A percentile compares a stretch with the other conserved stretches of the same genome.
Conservation (phyloP, 2,797 vertebrate species). For the Rhabdophis nuchalis region DNA sequence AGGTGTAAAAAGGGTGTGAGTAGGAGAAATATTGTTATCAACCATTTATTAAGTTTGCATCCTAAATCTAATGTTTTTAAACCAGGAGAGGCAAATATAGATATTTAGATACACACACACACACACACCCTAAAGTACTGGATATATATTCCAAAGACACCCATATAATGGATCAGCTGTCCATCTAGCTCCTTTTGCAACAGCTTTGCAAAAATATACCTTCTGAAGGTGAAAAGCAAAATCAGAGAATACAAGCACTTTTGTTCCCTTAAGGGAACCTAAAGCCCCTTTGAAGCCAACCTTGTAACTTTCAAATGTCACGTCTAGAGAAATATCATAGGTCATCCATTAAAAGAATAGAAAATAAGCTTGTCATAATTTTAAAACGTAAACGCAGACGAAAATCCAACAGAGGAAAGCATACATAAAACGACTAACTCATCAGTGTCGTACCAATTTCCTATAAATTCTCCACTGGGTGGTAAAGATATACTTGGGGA, state of each 20-base stretch:
- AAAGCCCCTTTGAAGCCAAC: constrained; percentile 7
- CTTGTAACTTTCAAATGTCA: not conserved
- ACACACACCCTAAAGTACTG: not conserved
- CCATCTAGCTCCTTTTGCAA: not conserved
- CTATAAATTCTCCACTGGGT: not conserved
- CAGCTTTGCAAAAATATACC: not conserved
- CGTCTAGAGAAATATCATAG: not conserved
- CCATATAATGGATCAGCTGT: not conserved
- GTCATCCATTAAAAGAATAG: constrained; percentile 10
- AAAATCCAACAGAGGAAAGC: not conserved
- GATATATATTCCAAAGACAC: not conserved
- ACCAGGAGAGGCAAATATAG: not conserved
- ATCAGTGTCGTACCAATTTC: not conserved
- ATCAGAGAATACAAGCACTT: not conserved
- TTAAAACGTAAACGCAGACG: not conserved
- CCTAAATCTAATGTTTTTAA: not conserved
- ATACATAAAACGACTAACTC: not conserved
- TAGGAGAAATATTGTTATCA: not conserved
- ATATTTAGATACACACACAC: not conserved
- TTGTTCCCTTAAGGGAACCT: not conserved
- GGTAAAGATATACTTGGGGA: not conserved
- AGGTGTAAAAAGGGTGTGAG: not conserved
- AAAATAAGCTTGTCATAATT: not conserved
- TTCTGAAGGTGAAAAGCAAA: not conserved
- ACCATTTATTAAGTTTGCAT: not conserved